Evolutionary conservation across 1,140 invertebrate genomes (phyloP), one percentile per base, ranked within the genome.

Genomic region (Vanessa atalanta): DNA sequence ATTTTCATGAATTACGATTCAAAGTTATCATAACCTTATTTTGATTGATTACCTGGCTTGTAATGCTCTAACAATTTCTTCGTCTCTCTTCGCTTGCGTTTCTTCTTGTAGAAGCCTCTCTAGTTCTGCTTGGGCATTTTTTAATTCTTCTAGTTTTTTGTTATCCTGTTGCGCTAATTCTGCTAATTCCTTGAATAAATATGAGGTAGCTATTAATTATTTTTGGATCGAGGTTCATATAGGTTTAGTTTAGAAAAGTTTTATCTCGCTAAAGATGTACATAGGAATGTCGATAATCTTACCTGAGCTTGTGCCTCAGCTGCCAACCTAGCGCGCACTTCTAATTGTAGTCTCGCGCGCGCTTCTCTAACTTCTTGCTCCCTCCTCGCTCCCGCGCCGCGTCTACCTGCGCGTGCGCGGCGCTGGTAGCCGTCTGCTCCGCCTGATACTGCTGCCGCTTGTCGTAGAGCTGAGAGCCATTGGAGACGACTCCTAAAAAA

Each of bases 21-120:
- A 11, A 9, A 43, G 37, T 5, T 43, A 37, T 7, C 31, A 7
- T 20, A 20, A 37, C 3, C 31, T 37, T 37, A 43, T 1, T 43
- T 43, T 43, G 1, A 9, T 31, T 31, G 37, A 20, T 57, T 79
- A 93, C 93, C 95, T 94, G 13, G 96, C 95, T 91, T 96, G 96
- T 65, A 96, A 88, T 65, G 94, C 94, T 83, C 96, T 90, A 1
- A 97, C 97, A 77, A 97, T 96, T 94, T 97, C 97, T 91, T 97
- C 97, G 82, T 97, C 97, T 76, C 95, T 89, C 82, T 97, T 96
- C 3, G 97, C 96, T 86, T 97, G 96, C 6, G 96, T 96, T 88
- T 97, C 97, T 90, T 97, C 96, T 78, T 96, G 95, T 6, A 97
- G 84, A 2, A 97, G 81, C 79, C 92, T 93, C 85, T 97, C 96